Percentiles rank a stretch among this genome's conserved stretches.
Conservation (phyloP, 1,140 invertebrate genomes). For the Teleogryllus occipitalis region DNA sequence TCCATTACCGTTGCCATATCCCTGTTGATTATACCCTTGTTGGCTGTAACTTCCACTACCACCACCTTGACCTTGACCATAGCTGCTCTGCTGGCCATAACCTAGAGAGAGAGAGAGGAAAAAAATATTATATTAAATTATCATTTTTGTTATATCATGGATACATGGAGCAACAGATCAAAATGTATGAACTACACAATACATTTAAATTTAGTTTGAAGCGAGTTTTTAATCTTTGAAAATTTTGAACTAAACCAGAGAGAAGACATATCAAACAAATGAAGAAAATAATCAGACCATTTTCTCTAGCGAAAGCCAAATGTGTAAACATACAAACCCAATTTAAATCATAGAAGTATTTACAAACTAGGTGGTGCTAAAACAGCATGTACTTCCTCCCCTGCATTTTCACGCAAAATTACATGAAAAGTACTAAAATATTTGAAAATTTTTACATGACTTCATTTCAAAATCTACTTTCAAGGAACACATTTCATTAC, state of each 20-base stretch:
- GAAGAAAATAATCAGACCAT: neutral
- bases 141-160: neutral
- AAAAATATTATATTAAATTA: neutral
- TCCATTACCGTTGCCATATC: constrained; percentile 2
- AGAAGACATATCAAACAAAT: too few relatives aligned
- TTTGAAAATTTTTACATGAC: too few relatives aligned
- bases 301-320: neutral
- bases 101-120: neutral
- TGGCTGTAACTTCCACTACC: constrained; percentile 1
- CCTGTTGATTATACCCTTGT: constrained; percentile 14
- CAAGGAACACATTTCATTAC: too few relatives aligned
- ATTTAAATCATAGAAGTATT: neutral
- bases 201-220: neutral
- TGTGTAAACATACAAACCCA: neutral
- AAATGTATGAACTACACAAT: neutral
- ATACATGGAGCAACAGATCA: neutral
- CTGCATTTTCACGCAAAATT: too few relatives aligned
- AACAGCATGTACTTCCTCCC: too few relatives aligned
- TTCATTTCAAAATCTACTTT: too few relatives aligned
- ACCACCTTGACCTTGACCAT: constrained; percentile 14
- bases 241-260: neutral
- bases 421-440: too few relatives aligned
- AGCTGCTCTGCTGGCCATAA: constrained; percentile 14
- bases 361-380: too few relatives aligned
- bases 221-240: neutral